Percentiles rank a stretch among this genome's conserved stretches.
These are phyloP conservation scores for Bemisia tabaci DNA, from an alignment of 1,140 invertebrate species.

Conservation along the genomic window DNA sequence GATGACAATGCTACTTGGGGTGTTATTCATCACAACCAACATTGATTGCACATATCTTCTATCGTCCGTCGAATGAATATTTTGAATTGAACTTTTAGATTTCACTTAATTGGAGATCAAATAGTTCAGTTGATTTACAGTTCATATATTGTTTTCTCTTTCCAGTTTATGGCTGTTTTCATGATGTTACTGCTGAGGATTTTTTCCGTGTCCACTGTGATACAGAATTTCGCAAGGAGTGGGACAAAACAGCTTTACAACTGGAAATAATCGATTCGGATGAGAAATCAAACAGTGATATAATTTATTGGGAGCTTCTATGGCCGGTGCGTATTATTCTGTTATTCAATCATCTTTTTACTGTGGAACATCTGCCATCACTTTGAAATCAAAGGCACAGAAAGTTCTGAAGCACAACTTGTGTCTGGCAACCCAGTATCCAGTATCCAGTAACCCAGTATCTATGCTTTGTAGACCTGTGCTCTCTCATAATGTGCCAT, in stretches of 20 bases:
- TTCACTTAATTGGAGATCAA: neutral
- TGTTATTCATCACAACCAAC: no score
- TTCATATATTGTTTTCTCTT: slow-evolving; percentile 11
- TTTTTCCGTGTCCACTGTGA: slow-evolving; percentile 72
- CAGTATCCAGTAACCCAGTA: no score
- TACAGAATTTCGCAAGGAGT: slow-evolving; percentile 56
- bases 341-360: neutral
- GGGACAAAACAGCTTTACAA: slow-evolving; percentile 63
- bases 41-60: no score
- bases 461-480: no score
- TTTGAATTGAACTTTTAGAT: neutral
- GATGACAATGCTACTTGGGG: no score
- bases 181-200: slow-evolving; percentile 60
- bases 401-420: no score
- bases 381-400: neutral
- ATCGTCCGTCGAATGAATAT: no score
- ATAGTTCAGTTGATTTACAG: slow-evolving; percentile 4
- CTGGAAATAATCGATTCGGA: slow-evolving; percentile 53
- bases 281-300: slow-evolving; percentile 41
- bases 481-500: no score
- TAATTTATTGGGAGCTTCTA: slow-evolving; percentile 76
- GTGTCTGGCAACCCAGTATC: no score
- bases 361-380: neutral
- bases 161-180: slow-evolving; percentile 62
- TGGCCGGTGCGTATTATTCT: slow-evolving; percentile 52